Percentiles rank a stretch among this genome's conserved stretches.
phyloP scores from a whole-genome alignment of 2,888 invertebrate genomes.

The Ceraclea dissimilis region DNA sequence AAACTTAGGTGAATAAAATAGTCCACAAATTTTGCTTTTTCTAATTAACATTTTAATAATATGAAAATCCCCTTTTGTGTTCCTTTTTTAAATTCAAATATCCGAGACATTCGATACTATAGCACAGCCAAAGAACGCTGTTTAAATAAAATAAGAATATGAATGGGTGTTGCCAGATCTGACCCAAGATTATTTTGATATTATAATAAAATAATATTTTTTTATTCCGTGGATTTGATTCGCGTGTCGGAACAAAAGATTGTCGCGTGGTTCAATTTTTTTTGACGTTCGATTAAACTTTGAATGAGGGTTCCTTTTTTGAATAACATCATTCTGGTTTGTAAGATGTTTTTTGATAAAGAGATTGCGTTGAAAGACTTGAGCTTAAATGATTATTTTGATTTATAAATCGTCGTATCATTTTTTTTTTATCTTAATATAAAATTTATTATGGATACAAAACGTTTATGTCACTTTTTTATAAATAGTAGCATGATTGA shows the following conservation, averaged over 20 bases:
- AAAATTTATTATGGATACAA: too few relatives aligned
- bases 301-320: too few relatives aligned
- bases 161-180: slow-evolving; percentile 10
- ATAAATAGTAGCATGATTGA: too few relatives aligned
- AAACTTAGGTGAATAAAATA: too few relatives aligned
- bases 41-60: not conserved
- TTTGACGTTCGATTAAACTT: not conserved
- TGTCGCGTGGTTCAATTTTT: not conserved
- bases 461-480: too few relatives aligned
- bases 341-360: not conserved
- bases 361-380: not conserved
- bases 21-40: too few relatives aligned
- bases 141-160: not conserved
- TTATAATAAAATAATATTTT: not conserved
- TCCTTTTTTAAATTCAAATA: not conserved
- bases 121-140: not conserved
- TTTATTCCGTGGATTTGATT: not conserved
- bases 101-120: slow-evolving; percentile 14
- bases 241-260: not conserved
- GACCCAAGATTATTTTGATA: slow-evolving; percentile 4
- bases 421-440: not conserved
- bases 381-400: not conserved
- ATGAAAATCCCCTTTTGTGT: not conserved
- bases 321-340: not conserved
- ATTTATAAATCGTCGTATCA: not conserved